Percentiles rank a stretch among this genome's conserved stretches.
Conservation (phyloP, 1,140 invertebrate genomes). For the Drosophila melanica region DNA sequence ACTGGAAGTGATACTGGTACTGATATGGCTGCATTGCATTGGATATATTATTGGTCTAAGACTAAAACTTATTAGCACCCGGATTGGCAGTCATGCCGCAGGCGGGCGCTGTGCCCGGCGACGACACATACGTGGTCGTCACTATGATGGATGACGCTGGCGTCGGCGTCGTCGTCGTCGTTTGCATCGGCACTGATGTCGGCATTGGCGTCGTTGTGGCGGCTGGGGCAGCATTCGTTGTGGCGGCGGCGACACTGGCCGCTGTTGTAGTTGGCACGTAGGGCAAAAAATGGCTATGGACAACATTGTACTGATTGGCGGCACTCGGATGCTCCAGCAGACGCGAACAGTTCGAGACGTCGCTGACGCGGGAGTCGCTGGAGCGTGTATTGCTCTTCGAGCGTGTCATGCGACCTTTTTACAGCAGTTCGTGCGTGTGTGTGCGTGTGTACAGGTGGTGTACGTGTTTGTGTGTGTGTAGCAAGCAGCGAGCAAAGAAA, state of each 20-base stretch:
- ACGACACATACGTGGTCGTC: slow-evolving; percentile 65
- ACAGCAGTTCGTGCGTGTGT: slow-evolving; percentile 1
- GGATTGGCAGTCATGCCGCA: slow-evolving; percentile 61
- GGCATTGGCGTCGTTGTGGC: slow-evolving; percentile 28
- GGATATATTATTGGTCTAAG: slow-evolving; percentile 22
- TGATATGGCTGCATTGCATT: slow-evolving; percentile 24
- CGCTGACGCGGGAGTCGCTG: slow-evolving; percentile 81
- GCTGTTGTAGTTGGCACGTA: slow-evolving; percentile 73
- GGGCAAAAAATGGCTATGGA: slow-evolving; percentile 70
- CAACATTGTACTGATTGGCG: slow-evolving; percentile 73
- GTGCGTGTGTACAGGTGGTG: background rate
- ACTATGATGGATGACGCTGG: slow-evolving; percentile 34
- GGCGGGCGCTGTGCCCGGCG: slow-evolving; percentile 59
- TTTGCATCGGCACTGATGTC: slow-evolving; percentile 36
- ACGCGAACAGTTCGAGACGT: slow-evolving; percentile 80
- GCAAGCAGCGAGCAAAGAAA: slow-evolving; percentile 29
- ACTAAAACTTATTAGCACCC: slow-evolving; percentile 77
- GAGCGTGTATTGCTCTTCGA: slow-evolving; percentile 83
- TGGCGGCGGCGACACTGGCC: slow-evolving; percentile 19
- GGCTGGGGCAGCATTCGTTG: slow-evolving; percentile 65
- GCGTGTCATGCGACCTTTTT: slow-evolving; percentile 81
- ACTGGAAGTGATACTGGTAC: slow-evolving; percentile 9
- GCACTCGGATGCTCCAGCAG: slow-evolving; percentile 78
- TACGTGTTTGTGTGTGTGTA: slow-evolving; percentile 1
- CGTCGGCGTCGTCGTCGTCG: slow-evolving; percentile 31